Percentiles rank a stretch among this genome's conserved stretches.
Conservation (phyloP, 2,113 vertebrate genomes). For the Sebastes fasciatus region DNA sequence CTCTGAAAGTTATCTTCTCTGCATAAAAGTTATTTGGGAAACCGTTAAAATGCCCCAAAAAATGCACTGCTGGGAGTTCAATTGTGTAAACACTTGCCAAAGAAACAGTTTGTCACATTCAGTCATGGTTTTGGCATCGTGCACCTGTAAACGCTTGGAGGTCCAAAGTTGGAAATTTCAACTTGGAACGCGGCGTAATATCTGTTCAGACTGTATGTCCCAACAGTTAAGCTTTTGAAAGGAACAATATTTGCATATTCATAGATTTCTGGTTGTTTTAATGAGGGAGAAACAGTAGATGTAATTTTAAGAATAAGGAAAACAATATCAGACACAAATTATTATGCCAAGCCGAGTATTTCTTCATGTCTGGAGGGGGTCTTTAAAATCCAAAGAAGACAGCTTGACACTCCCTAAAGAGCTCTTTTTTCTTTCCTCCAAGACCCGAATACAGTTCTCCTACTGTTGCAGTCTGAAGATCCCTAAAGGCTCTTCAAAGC, state of each 20-base stretch:
- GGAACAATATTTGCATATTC: not conserved
- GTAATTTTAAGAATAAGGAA: not conserved
- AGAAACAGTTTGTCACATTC: too few relatives aligned
- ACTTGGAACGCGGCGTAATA: too few relatives aligned
- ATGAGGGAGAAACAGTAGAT: not conserved
- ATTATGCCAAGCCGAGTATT: not conserved
- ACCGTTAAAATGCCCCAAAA: too few relatives aligned
- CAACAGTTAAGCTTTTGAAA: not conserved
- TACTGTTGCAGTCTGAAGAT: not conserved
- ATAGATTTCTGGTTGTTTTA: not conserved
- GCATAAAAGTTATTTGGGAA: too few relatives aligned
- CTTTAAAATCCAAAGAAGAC: constrained; percentile 3
- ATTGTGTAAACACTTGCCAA: too few relatives aligned
- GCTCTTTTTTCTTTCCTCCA: not conserved
- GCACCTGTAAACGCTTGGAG: too few relatives aligned
- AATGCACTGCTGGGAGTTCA: too few relatives aligned
- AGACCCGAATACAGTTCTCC: not conserved
- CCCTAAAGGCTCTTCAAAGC: not conserved
- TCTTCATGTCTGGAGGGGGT: not conserved
- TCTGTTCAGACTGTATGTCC: not conserved
- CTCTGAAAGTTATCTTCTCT: too few relatives aligned
- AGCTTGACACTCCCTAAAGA: not conserved
- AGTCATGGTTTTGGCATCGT: too few relatives aligned
- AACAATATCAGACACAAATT: not conserved
- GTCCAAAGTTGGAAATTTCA: too few relatives aligned